A percentile compares a stretch with the other conserved stretches of the same genome.
Evolutionary conservation across 2,888 invertebrate species (phyloP).

Genomic region (Hanleya hanleyi): DNA sequence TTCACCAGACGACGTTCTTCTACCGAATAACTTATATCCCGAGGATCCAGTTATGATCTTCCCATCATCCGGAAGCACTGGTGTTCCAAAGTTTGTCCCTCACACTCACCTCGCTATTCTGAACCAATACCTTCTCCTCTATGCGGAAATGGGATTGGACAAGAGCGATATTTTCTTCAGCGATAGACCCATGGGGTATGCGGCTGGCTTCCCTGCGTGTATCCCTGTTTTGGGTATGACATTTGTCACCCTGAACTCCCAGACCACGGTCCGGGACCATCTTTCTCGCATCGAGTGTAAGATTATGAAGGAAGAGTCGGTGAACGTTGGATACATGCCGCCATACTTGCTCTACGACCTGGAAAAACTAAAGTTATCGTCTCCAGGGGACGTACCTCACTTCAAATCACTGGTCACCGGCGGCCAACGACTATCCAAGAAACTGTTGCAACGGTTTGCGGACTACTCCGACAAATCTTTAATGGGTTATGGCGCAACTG

Average conservation of each 20-base stretch:
- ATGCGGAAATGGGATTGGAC: not conserved
- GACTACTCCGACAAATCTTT: not conserved
- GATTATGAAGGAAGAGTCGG: not conserved
- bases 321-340: not conserved
- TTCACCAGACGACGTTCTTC: not conserved
- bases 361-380: not conserved
- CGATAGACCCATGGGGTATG: constrained; percentile 11
- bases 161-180: constrained; percentile 8
- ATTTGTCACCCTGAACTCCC: not conserved
- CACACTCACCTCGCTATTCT: not conserved
- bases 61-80: constrained; percentile 23
- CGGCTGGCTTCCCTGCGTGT: not conserved
- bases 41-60: constrained; percentile 14
- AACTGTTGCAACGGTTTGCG: not conserved
- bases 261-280: not conserved
- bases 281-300: not conserved
- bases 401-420: not conserved
- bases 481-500: not conserved
- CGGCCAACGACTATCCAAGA: constrained; percentile 3
- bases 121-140: not conserved
- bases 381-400: not conserved
- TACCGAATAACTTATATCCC: not conserved
- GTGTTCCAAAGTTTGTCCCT: constrained; percentile 16
- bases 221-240: not conserved
- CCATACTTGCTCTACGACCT: not conserved